A percentile compares a stretch with the other conserved stretches of the same genome.
Conservation (phyloP, 2,113 vertebrate species). For the Girardinichthys multiradiatus region DNA sequence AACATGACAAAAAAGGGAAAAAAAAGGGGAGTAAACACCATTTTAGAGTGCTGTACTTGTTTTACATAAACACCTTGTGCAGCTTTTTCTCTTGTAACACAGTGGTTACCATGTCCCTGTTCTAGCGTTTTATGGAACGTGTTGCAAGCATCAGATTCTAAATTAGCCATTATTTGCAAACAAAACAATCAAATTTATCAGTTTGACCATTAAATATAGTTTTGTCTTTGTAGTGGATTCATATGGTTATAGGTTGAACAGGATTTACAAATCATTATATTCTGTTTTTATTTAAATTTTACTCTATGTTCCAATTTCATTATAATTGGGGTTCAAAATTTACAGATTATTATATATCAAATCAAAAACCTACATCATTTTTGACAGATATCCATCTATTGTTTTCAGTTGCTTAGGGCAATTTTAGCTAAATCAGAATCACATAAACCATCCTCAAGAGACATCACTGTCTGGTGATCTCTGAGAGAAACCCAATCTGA, state of each 20-base stretch:
- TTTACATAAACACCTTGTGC: background rate
- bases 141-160: too few relatives aligned
- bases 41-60: background rate
- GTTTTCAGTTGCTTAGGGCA: conserved; percentile 35
- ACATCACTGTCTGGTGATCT: conserved; percentile 52
- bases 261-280: too few relatives aligned
- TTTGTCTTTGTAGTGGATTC: too few relatives aligned
- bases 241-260: too few relatives aligned
- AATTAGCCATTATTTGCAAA: too few relatives aligned
- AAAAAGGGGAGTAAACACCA: background rate
- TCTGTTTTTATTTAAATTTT: too few relatives aligned
- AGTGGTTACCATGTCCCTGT: too few relatives aligned
- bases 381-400: conserved; percentile 45
- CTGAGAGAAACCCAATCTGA: conserved; percentile 56
- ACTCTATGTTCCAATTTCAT: too few relatives aligned
- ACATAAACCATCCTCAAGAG: conserved; percentile 27
- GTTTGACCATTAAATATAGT: too few relatives aligned
- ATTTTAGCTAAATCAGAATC: conserved; percentile 33
- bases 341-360: conserved; percentile 5
- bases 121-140: too few relatives aligned
- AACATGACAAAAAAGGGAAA: background rate
- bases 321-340: too few relatives aligned
- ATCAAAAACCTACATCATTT: conserved; percentile 20
- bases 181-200: too few relatives aligned
- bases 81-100: background rate